These are phyloP conservation scores for Podarcis siculus DNA, from an alignment of 2,797 vertebrate species.

Conservation along the genomic window DNA sequence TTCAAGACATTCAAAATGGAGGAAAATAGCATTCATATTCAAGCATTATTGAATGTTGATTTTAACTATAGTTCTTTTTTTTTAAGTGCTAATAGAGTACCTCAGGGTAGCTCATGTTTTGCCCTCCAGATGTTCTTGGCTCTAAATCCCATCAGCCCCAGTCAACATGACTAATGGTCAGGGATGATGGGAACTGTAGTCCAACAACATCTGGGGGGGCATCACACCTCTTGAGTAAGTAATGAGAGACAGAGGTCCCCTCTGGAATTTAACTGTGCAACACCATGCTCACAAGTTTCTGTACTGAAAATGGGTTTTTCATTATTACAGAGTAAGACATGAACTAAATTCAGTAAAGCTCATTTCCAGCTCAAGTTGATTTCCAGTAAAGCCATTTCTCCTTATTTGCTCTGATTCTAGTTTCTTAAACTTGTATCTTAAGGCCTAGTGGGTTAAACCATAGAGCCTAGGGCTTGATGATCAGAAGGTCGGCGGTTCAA, in stretches of 20 bases:
- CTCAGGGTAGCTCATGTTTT: not conserved
- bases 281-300: conserved; percentile 46
- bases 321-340: no score
- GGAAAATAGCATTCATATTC: conserved; percentile 63
- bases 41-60: conserved; percentile 69
- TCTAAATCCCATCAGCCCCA: no score
- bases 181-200: no score
- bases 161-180: no score
- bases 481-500: no score
- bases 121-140: no score
- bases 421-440: not conserved
- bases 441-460: not conserved
- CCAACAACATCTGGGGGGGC: no score
- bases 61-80: conserved; percentile 58
- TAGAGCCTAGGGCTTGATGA: no score
- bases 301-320: conserved; percentile 34
- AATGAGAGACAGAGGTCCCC: conserved; percentile 33
- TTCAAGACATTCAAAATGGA: conserved; percentile 55
- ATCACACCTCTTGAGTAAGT: not conserved
- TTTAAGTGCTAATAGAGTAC: conserved; percentile 56
- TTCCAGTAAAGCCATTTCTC: conserved; percentile 44
- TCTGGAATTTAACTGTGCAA: conserved; percentile 59
- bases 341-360: conserved; percentile 17
- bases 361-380: conserved; percentile 48
- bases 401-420: conserved; percentile 17